phyloP scores from a whole-genome alignment of 35 echinoderm and acorn worm genomes.

The Ophiothrix spiculata region DNA sequence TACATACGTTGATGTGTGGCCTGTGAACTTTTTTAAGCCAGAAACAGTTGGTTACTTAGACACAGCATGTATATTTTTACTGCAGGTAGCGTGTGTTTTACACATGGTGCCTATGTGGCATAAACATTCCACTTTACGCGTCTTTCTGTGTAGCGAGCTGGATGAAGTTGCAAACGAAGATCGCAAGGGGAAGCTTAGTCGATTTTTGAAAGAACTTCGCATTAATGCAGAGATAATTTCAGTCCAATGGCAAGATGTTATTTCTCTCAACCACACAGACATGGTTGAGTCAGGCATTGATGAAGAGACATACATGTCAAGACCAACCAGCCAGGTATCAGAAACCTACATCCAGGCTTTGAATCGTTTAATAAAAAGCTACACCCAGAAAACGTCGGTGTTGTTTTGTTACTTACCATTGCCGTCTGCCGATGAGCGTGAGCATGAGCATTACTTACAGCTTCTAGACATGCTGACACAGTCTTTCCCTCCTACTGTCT shows the following conservation, averaged over 20 bases:
- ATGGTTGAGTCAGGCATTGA: conserved; percentile 3
- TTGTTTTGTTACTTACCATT: conserved; percentile 84
- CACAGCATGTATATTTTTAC: conserved; percentile 85
- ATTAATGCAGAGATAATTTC: conserved; percentile 82
- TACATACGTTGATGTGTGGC: conserved; percentile 80
- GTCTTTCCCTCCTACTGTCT: conserved; percentile 73
- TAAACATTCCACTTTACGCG: conserved; percentile 56
- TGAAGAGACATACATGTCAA: conserved; percentile 20
- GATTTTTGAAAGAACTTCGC: conserved; percentile 70
- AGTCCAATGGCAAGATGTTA: conserved; percentile 67
- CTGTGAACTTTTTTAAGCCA: conserved; percentile 93
- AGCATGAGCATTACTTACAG: conserved; percentile 68
- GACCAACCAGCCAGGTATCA: conserved; percentile 43
- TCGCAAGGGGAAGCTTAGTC: conserved; percentile 63
- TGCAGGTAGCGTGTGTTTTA: conserved; percentile 83
- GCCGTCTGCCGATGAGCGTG: conserved; percentile 52
- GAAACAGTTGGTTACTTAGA: conserved; percentile 91
- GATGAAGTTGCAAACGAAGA: conserved; percentile 52
- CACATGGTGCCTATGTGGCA: conserved; percentile 90
- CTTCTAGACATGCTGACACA: conserved; percentile 69
- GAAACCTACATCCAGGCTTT: conserved; percentile 69
- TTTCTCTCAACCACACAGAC: conserved; percentile 33
- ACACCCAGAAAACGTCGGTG: conserved; percentile 56
- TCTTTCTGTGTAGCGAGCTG: conserved; percentile 77
- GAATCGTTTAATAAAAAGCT: conserved; percentile 59